phyloP scores from a whole-genome alignment of 2,797 vertebrate species.

The Muscicapa comitata region DNA sequence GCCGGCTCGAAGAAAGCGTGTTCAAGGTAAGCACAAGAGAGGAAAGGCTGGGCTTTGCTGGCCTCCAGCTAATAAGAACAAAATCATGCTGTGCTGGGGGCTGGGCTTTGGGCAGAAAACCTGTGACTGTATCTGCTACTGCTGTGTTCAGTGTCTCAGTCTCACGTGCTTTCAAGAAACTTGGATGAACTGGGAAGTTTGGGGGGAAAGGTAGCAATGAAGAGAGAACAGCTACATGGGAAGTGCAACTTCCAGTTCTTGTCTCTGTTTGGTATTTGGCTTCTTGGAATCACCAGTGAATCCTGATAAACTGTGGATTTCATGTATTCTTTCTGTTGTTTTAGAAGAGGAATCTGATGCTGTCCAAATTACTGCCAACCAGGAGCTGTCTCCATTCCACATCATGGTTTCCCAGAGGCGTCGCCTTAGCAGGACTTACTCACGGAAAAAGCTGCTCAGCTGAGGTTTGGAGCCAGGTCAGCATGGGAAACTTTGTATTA shows the following conservation, averaged over 20 bases:
- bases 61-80: background rate
- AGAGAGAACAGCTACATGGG: background rate
- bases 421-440: constrained; percentile 75
- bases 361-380: background rate
- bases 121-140: background rate
- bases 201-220: background rate
- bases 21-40: constrained; percentile 55
- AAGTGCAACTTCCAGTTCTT: background rate
- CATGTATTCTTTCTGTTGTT: background rate
- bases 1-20: constrained; percentile 32
- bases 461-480: constrained; percentile 4
- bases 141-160: background rate
- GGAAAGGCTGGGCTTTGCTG: background rate
- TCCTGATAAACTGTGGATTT: background rate
- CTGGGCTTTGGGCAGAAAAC: background rate
- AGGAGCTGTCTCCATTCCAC: constrained; percentile 78
- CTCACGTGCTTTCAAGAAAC: fast-evolving
- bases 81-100: background rate
- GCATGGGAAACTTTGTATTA: background rate
- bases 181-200: background rate
- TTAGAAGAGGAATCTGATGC: constrained; percentile 49
- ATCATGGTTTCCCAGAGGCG: constrained; percentile 38
- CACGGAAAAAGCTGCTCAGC: constrained; percentile 85
- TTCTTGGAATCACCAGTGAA: background rate
- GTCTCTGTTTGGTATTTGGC: background rate